Evolutionary conservation across 2,797 vertebrate species (phyloP), one percentile per base, ranked within the genome.

Genomic region (Cyclura pinguis): DNA sequence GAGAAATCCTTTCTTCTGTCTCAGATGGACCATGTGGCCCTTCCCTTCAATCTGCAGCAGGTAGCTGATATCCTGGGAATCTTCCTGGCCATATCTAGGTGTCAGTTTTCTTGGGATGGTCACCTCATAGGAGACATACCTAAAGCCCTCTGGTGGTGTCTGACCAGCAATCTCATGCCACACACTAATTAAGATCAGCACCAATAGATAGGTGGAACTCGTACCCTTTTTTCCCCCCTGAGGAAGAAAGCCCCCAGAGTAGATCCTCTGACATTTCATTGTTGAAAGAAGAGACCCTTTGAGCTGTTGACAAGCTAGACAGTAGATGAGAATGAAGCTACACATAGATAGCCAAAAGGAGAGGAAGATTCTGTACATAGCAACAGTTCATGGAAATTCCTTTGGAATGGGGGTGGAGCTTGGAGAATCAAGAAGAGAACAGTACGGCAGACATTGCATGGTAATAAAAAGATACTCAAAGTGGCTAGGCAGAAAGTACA

Each of bases 91-190:
- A 1, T 92, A n/a, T 1, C 89, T 86, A 13, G 67, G 67, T 1
- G 57, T 83, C 50, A 97, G 20, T 90, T 81, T 96, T 94, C 91
- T 80, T 0, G 96, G 97, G 91, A 95, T 95, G 0, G 92, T 96
- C 81, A 96, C 93, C 89, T 96, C 95, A 22, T 93, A 94, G 0
- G 89, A 94, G 5, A 88, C 92, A 72, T 94, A 59, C 4, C 0
- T 64, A 59, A 62, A 84, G 6, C 69, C 88, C 24, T 74, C 27
- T 22, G 88, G 80, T 9, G 42, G 2, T 18, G 88, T 82, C 20
- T 91, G 32, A 0, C 55, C 92, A 0, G 42, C 32, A 59, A 55
- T 67, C 32, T 50, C 78, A 0, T 22, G 35, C 2, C 93, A 62
- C 22, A 94, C 69, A 87, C 8, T 0, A 1, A 1, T 32, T 80